Evolutionary conservation across 1,140 invertebrate genomes (phyloP), one percentile per base, ranked within the genome.

Genomic region (Acyrthosiphon pisum): DNA sequence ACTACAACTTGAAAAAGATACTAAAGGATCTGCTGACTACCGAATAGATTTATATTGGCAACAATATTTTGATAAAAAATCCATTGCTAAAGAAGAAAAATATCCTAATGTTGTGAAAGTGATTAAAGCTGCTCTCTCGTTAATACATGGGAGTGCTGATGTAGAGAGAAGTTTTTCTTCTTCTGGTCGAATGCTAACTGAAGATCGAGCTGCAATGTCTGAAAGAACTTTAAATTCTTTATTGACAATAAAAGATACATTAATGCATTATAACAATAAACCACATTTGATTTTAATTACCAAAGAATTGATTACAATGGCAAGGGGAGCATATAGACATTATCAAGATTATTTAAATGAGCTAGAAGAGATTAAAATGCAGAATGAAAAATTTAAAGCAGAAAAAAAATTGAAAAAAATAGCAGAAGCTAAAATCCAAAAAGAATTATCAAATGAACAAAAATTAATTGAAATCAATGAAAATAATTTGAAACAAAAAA

Each of bases 271-370:
- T 18, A 76, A 76, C 68, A n/a, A 76, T 76, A 76, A 76, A 30
- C 68, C 68, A 76, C 68, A 76, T 76, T 76, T 76, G 68, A 35
- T 76, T n/a, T 76, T 76, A 76, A 76, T 76, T n/a, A n/a, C 68
- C n/a, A 76, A 76, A n/a, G 68, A 76, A 76, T 76, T 76, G n/a
- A 76, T 76, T 76, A 76, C 30, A 76, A 35, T 76, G n/a, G 68
- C 30, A 76, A 76, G 68, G n/a, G 68, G 30, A 14, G 68, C 68
- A n/a, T 76, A 76, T 26, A 60, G 56, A 60, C 56, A 60, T 60
- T 60, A 60, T 60, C 56, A 60, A 60, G 56, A 60, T 60, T 76
- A 35, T 76, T 76, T 76, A 35, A n/a, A n/a, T 76, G 68, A 76
- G 30, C 68, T 14, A 35, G 30, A 76, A 76, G n/a, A 76, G 9